A percentile compares a stretch with the other conserved stretches of the same genome.
phyloP scores from a whole-genome alignment of 2,888 invertebrate genomes.

The Platypus cylindrus region DNA sequence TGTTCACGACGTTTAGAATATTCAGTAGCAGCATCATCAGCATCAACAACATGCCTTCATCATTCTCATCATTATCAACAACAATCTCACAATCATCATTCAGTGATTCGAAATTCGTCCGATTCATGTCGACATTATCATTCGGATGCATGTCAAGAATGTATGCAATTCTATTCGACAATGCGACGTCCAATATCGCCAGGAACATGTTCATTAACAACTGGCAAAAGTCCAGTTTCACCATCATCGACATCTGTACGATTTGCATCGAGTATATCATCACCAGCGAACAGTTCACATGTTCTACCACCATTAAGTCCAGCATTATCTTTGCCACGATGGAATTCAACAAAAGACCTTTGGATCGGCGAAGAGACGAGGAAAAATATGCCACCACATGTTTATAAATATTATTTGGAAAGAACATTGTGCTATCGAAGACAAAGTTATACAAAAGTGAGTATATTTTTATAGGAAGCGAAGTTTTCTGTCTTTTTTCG shows the following conservation, averaged over 20 bases:
- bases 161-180: no score
- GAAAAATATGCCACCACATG: constrained; percentile 47
- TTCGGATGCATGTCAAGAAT: constrained; percentile 7
- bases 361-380: constrained; percentile 59
- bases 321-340: constrained; percentile 10
- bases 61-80: no score
- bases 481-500: no score
- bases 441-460: constrained; percentile 33
- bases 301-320: constrained; percentile 9
- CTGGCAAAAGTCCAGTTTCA: constrained; percentile 10
- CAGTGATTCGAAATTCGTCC: constrained; percentile 7
- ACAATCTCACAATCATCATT: no score
- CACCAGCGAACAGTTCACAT: constrained; percentile 1
- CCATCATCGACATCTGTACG: constrained; percentile 9
- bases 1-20: constrained; percentile 12
- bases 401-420: constrained; percentile 53
- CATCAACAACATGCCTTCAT: no score
- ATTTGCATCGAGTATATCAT: constrained; percentile 1
- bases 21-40: constrained; percentile 5
- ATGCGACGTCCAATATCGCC: constrained; percentile 10
- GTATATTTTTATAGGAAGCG: constrained; percentile 8
- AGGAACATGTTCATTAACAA: constrained; percentile 9
- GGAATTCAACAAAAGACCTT: constrained; percentile 24
- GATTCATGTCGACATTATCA: no score
- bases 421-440: constrained; percentile 32